phyloP scores from a whole-genome alignment of 2,888 invertebrate species.

The Macaria notata region DNA sequence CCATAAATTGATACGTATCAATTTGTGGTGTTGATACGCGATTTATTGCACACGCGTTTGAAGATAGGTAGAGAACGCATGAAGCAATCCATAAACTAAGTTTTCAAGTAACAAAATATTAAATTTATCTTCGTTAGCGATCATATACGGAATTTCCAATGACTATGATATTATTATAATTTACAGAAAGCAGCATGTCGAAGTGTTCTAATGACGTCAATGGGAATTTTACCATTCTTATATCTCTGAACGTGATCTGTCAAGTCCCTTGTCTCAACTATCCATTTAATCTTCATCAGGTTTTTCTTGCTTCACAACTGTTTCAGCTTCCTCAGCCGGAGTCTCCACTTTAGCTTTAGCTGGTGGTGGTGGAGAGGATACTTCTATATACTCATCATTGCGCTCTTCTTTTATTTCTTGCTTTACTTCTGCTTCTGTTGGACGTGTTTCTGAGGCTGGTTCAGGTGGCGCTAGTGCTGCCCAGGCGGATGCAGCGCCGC shows the following conservation, averaged over 20 bases:
- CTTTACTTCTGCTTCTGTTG: constrained; percentile 53
- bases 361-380: constrained; percentile 66
- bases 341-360: constrained; percentile 39
- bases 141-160: no score
- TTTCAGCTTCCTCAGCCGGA: constrained; percentile 40
- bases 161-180: no score
- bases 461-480: constrained; percentile 68
- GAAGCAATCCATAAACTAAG: no score
- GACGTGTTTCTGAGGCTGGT: constrained; percentile 36
- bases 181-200: no score
- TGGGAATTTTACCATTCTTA: no score
- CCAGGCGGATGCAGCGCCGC: constrained; percentile 73
- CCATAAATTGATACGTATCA: no score
- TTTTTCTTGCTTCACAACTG: constrained; percentile 69
- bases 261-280: constrained; percentile 11
- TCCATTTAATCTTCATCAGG: constrained; percentile 63
- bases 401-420: constrained; percentile 74
- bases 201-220: no score
- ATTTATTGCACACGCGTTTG: no score
- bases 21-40: no score
- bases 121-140: no score
- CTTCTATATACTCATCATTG: constrained; percentile 76
- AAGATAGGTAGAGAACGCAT: no score
- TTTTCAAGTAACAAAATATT: no score
- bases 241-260: not conserved